These are phyloP conservation scores for Ichneumoninae sp. DNA, from an alignment of 2,888 invertebrate genomes.

Conservation along the genomic window DNA sequence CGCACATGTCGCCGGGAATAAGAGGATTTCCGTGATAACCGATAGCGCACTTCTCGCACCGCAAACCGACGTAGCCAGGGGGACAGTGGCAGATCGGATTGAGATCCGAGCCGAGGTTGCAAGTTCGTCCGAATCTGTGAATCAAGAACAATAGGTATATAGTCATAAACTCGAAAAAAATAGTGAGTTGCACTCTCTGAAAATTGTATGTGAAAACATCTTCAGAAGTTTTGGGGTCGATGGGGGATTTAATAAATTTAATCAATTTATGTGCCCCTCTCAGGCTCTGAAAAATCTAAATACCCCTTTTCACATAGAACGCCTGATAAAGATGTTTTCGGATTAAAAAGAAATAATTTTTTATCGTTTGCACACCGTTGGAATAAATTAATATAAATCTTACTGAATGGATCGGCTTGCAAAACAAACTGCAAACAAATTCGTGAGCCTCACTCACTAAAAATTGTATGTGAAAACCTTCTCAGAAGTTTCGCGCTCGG, in stretches of 20 bases:
- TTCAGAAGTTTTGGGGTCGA: too few relatives aligned
- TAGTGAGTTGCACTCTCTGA: not conserved
- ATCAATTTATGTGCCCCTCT: too few relatives aligned
- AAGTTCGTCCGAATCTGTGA: conserved; percentile 91
- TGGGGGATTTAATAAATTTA: too few relatives aligned
- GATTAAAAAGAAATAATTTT: not conserved
- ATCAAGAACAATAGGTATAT: conserved; percentile 41
- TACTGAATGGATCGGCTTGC: conserved; percentile 91
- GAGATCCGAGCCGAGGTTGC: conserved; percentile 90
- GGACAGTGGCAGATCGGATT: conserved; percentile 91
- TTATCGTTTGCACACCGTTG: not conserved
- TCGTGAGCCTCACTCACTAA: too few relatives aligned
- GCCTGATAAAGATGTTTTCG: too few relatives aligned
- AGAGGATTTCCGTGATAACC: conserved; percentile 94
- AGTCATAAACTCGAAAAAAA: not conserved
- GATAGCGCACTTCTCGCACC: conserved; percentile 91
- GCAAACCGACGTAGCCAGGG: conserved; percentile 90
- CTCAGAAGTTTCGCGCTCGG: too few relatives aligned
- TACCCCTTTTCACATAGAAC: too few relatives aligned
- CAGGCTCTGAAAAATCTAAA: too few relatives aligned
- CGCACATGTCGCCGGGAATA: conserved; percentile 90
- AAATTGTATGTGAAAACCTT: too few relatives aligned
- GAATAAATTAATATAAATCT: conserved; percentile 76
- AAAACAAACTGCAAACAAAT: too few relatives aligned
- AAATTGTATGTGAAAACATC: too few relatives aligned